Base-by-base conservation (phyloP, 2,113 vertebrate species). In the Corythornis cristatus region DNA sequence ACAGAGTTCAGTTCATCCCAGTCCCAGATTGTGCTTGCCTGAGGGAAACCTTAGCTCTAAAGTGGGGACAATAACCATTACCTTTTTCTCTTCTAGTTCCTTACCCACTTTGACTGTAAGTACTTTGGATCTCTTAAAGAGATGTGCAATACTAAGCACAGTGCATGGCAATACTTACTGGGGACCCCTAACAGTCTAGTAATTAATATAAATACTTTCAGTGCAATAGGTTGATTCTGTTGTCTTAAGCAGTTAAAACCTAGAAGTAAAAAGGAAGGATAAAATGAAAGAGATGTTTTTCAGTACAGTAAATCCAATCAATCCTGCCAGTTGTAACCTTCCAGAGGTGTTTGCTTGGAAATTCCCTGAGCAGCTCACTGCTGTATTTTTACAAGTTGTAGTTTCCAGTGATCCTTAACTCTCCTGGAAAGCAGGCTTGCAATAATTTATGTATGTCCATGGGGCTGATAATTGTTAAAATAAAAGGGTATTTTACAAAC, bases 401-500 rank as follows among this genome's bases (percentile, higher is more conserved):
- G 16, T 83, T 94, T 88, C 64, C 72, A 62, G 71, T 64, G 40
- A 56, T 93, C 54, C 82, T 48, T 67, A 95, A 33, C 46, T 80
- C 54, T 57, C 88, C 73, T 43, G 73, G 64, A 85, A 85, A 70
- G 40, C 50, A 31, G 8, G 48, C n/a, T 67, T 77, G 68, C 40
- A 53, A 9, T 89, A 65, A 86, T 90, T 90, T 71, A 74, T 80
- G 33, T 53, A 5, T 33, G 40, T 71, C 61, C 0, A 0, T 31
- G 35, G 68, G 53, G 23, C 65, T 90, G 88, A 42, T 74, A 74
- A 91, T 87, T 91, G 71, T 74, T 71, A 83, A 93, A 96, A 93
- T 80, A 61, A 96, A 90, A 89, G 5, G 3, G 28, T 93, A 75
- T 91, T 97, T 97, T 96, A 89, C 82, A 89, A 91, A 85, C 29